Base-by-base conservation (phyloP, 1,140 invertebrate species). In the Temnothorax curvispinosus region DNA sequence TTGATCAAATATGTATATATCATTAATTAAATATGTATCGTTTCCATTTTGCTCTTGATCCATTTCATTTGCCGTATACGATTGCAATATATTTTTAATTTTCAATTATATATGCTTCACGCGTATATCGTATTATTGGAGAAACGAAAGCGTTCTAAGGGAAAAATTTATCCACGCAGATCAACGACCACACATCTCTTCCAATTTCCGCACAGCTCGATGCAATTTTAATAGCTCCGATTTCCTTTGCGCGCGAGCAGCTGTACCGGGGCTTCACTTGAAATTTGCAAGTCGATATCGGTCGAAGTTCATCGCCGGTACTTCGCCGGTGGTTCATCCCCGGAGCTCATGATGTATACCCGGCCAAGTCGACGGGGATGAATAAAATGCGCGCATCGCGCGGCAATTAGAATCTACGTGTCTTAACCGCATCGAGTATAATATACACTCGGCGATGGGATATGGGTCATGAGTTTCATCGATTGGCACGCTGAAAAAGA, bases 401-500 rank as follows among this genome's bases (percentile, higher is more conserved):
- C 27, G 41, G 52, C 56, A 84, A 84, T 84, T 84, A 84, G 13
- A 84, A 50, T 62, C 80, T 81, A 50, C 69, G 32, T 27, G 27
- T 74, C 80, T 84, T 84, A 60, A 62, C 27, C 38, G 44, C 7
- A 27, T 60, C 41, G 67, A 72, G 54, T 47, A 27, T 27, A 27
- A 27, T 27, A 27, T 1, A 27, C 13, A 32, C 65, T 32, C 64
- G 18, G 38, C 35, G 38, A 18, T 72, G 27, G 65, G 32, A 84
- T 84, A 75, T 75, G 38, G 80, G 80, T 84, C 80, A 60, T 75
- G 54, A 75, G 69, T 75, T 62, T 84, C 35, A 84, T 74, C 80
- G 80, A 84, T 60, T 27, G 54, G 3, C 41, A 3, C 7, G 13
- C 54, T 84, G 80, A 84, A 84, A 84, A 84, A 84, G 80, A 74